Percentiles rank a stretch among this genome's conserved stretches.
Conservation (phyloP, 2,888 invertebrate genomes). For the Gnatocerus cornutus region DNA sequence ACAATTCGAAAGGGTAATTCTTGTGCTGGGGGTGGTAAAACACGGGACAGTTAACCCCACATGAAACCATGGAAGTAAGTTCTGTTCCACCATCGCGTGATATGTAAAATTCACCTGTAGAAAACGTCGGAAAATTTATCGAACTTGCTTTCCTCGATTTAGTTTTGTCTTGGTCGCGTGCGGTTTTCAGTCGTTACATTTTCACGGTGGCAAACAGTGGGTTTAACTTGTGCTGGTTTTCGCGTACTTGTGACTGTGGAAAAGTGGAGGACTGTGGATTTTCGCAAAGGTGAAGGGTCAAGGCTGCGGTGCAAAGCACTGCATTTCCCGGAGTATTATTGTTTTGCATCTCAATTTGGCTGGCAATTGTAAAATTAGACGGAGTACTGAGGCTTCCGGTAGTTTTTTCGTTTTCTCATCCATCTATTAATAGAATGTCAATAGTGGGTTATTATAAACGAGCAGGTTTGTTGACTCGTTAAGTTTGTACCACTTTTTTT, state of each 20-base stretch:
- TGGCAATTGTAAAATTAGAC: no score
- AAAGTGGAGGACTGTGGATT: constrained; percentile 1
- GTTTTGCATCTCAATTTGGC: not conserved
- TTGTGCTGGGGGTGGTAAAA: constrained; percentile 7
- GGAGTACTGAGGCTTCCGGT: constrained; percentile 13
- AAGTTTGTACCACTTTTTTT: not conserved
- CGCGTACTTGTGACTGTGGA: constrained; percentile 3
- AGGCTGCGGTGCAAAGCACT: constrained; percentile 19
- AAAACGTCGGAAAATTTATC: constrained; percentile 38
- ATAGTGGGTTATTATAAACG: constrained; percentile 13
- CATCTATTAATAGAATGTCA: constrained; percentile 20
- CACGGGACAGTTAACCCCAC: constrained; percentile 12
- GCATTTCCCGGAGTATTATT: constrained; percentile 10
- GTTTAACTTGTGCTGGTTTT: constrained; percentile 1
- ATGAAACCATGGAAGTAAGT: constrained; percentile 39
- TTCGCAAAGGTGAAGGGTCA: constrained; percentile 33
- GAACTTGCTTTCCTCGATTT: constrained; percentile 31
- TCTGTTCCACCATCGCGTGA: constrained; percentile 31
- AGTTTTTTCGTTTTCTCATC: not conserved
- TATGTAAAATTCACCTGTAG: constrained; percentile 45
- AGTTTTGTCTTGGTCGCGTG: constrained; percentile 37
- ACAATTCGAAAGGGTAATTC: not conserved
- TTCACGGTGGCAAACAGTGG: constrained; percentile 15
- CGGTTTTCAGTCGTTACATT: constrained; percentile 30
- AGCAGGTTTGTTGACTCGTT: constrained; percentile 9